Base-by-base conservation (phyloP, 2,888 invertebrate species). In the Pseudococcus jackbeardsleyi region DNA sequence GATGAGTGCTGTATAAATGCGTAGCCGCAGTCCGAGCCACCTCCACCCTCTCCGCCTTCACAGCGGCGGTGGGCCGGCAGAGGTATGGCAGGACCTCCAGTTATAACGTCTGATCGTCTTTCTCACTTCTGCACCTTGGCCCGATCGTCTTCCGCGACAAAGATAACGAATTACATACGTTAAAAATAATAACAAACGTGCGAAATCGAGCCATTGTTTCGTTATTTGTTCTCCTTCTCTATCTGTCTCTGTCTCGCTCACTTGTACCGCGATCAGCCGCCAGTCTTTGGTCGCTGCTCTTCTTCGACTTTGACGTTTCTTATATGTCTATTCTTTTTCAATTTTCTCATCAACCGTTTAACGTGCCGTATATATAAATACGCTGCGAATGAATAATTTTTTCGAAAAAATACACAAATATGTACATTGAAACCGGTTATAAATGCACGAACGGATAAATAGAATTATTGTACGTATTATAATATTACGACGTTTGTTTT, bases 131-230 rank as follows among this genome's bases (percentile, higher is more conserved):
- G 22, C 39, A 22, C 85, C 17, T 26, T 22, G 48, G 17, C 85
- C 64, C 59, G 22, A 26, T 59, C 85, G 50, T 85, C 85, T 50
- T 59, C 84, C 50, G 59, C 59, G 85, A 85, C 85, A 26, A 85
- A 85, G 59, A 85, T 26, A 85, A 85, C 85, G 7, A 50, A 59
- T 85, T 59, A 59, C 64, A 50, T 33, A 85, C 85, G 85, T 85
- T 85, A 85, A 59, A 85, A 85, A 85, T 85, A 85, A 85, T 85
- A 85, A 85, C 85, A 26, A 85, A 85, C 85, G 85, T 85, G 85
- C 85, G 85, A 85, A 85, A 85, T 85, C 54, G 59, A 85, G 85
- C 85, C 59, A 85, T 85, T 85, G 85, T 85, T 85, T 59, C 85
- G 59, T 85, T 59, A 33, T 50, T 26, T 85, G 6, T 39, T 77